Conservation (phyloP, 1,140 invertebrate genomes). For the Drosophila bocqueti region DNA sequence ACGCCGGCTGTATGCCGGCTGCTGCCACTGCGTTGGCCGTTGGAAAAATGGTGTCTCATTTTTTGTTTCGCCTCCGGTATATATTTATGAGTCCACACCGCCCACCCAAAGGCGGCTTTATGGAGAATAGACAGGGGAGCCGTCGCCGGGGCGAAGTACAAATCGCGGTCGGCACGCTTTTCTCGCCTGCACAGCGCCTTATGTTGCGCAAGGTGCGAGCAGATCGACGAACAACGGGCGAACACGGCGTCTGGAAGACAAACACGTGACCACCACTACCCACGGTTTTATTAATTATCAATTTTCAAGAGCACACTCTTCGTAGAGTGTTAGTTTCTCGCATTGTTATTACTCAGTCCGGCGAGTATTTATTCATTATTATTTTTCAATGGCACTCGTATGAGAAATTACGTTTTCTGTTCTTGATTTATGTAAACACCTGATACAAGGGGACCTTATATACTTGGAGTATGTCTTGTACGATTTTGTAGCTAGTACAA, state of each 20-base stretch:
- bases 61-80: slow-evolving; percentile 16
- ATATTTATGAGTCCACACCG: slow-evolving; percentile 52
- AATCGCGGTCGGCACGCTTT: slow-evolving; percentile 66
- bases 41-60: slow-evolving; percentile 29
- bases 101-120: slow-evolving; percentile 37
- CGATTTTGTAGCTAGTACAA: neutral
- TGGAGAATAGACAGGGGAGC: slow-evolving; percentile 1
- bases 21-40: slow-evolving; percentile 14
- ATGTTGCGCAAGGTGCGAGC: slow-evolving; percentile 58
- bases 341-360: slow-evolving; percentile 4
- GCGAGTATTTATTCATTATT: slow-evolving; percentile 8
- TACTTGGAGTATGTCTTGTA: neutral
- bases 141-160: slow-evolving; percentile 40
- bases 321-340: slow-evolving; percentile 23
- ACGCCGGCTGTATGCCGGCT: slow-evolving; percentile 37
- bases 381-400: slow-evolving; percentile 10
- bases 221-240: slow-evolving; percentile 22
- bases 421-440: slow-evolving; percentile 16
- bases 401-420: neutral
- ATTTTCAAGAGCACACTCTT: slow-evolving; percentile 65
- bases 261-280: slow-evolving; percentile 65
- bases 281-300: slow-evolving; percentile 66
- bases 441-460: neutral
- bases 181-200: slow-evolving; percentile 42
- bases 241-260: slow-evolving; percentile 48